Percentiles rank a stretch among this genome's conserved stretches.
Conservation (phyloP, 2,888 invertebrate species). For the Ommatoiulus sabulosus region DNA sequence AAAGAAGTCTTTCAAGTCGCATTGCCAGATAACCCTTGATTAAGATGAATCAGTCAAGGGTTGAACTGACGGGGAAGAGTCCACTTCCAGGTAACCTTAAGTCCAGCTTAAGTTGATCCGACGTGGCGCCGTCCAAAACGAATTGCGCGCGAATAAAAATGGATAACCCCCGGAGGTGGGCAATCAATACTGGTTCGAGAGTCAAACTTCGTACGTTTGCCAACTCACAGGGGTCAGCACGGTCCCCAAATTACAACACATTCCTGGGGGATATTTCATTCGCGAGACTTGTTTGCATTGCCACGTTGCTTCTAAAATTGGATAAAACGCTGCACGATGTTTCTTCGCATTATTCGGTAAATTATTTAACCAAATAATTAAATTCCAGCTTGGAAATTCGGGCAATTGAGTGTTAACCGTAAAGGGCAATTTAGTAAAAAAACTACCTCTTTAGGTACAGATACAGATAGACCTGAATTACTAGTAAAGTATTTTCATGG, state of each 20-base stretch:
- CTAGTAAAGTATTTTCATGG: no score
- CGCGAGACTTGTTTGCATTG: neutral
- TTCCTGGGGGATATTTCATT: neutral
- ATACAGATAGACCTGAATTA: no score
- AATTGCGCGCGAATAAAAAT: neutral
- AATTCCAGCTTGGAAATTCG: neutral
- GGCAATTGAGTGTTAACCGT: neutral
- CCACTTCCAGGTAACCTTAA: neutral
- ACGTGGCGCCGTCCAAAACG: neutral
- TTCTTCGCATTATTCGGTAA: neutral
- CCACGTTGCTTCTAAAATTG: neutral
- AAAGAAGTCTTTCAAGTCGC: neutral
- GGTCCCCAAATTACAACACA: neutral
- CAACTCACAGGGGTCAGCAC: neutral
- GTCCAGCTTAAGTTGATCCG: conserved; percentile 29
- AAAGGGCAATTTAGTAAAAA: no score
- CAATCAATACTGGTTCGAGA: neutral
- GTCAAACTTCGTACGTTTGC: neutral
- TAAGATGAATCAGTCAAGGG: conserved; percentile 24
- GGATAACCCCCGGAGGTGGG: neutral
- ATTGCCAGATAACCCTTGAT: conserved; percentile 11
- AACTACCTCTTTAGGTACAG: no score
- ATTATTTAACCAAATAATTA: neutral
- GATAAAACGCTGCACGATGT: neutral
- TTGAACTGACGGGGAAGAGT: neutral